Evolutionary conservation across 1,140 invertebrate genomes (phyloP), one percentile per base, ranked within the genome.

Genomic region (Trissolcus basalis): DNA sequence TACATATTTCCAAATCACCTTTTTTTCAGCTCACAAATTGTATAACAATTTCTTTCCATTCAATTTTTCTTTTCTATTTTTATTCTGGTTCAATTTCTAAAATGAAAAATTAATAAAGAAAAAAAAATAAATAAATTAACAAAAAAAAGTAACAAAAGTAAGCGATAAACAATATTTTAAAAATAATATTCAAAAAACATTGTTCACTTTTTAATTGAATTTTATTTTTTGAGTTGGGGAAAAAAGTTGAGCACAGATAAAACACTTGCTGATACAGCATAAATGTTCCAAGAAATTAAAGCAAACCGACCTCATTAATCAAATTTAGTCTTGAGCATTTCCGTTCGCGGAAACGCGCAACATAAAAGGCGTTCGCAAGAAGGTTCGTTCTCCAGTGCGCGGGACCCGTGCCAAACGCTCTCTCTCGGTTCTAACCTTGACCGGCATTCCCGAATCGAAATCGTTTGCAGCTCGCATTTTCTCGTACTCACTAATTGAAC

Each of bases 391-490:
- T 70, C 56, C 67, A 70, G 67, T 19, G 27, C 4, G 27, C 51
- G 50, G 68, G 68, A 63, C 35, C 41, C 27, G 11, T 64, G 68
- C 68, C 68, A 72, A 72, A 14, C 36, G 33, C 48, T 27, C 15
- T 45, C 19, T 53, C 45, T 61, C 39, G 14, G 8, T 33, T 36
- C 33, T 33, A 59, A 72, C 68, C 68, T 72, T 72, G 68, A 72
- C 68, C 68, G 41, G 59, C 48, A 63, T 72, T 58, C 12, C 9
- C 59, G 39, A 53, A 41, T 59, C 59, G 43, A 72, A 72, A 72
- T 64, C 54, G 45, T 72, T 72, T 72, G 45, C 68, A 72, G 58
- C 41, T 72, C 68, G 54, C 59, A 64, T 58, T 72, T 72, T 64
- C 60, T 44, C 59, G 14, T 39, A 9, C 58, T 51, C 5, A 6